These are phyloP conservation scores for Nothobranchius kuhntae DNA, from an alignment of 2,113 vertebrate species.

Conservation along the genomic window DNA sequence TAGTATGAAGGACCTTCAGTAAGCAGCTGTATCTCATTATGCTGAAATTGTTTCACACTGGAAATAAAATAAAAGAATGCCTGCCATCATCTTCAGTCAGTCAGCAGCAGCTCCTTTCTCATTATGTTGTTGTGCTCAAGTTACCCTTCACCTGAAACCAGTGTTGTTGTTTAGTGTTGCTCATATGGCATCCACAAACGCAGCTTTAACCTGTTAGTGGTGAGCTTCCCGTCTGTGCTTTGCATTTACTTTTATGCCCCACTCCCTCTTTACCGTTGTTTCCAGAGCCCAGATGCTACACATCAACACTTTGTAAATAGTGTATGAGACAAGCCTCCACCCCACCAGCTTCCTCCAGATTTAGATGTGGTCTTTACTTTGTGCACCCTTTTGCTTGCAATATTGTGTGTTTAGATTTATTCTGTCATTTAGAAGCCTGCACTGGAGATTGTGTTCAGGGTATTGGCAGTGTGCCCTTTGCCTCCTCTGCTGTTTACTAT, in stretches of 20 bases:
- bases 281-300: not conserved
- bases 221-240: not conserved
- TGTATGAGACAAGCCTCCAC: not conserved
- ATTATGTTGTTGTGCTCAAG: not conserved
- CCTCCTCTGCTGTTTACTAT: not conserved
- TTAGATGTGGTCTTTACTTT: not conserved
- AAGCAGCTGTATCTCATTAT: not conserved
- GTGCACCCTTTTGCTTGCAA: not conserved
- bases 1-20: not conserved
- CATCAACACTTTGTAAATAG: not conserved
- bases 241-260: not conserved
- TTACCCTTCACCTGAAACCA: conserved; percentile 1
- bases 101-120: not conserved
- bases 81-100: not conserved
- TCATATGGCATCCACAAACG: conserved; percentile 10
- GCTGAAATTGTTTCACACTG: not conserved
- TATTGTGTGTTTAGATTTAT: not conserved
- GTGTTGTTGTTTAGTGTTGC: conserved; percentile 1
- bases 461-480: not conserved
- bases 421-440: not conserved
- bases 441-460: too few relatives aligned
- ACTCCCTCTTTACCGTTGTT: not conserved
- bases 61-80: conserved; percentile 1
- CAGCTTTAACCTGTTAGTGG: not conserved
- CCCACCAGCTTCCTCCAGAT: not conserved